Conservation (phyloP, 2,113 vertebrate species). For the Neofelis nebulosa region DNA sequence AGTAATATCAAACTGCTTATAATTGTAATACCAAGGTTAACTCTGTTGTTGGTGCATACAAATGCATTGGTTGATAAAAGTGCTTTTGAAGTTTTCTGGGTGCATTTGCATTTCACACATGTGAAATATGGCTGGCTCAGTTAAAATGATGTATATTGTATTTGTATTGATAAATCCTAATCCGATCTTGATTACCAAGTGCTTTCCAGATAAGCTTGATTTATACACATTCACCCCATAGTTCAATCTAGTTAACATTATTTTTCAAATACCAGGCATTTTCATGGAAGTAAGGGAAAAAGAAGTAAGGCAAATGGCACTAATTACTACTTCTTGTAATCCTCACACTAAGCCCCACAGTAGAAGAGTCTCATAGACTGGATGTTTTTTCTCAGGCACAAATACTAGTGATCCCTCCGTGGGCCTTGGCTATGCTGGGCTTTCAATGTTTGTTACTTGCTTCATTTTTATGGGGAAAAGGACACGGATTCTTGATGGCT, state of each 20-base stretch:
- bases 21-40: background rate
- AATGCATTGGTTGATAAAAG: background rate
- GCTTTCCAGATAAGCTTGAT: background rate
- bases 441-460: background rate
- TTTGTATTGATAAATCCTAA: constrained; percentile 1
- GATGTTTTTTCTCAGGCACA: background rate
- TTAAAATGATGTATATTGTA: background rate
- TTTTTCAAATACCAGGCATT: background rate
- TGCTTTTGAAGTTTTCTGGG: background rate
- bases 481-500: background rate
- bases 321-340: background rate
- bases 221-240: background rate
- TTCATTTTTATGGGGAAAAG: background rate
- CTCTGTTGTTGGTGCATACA: background rate
- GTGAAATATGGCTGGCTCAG: background rate
- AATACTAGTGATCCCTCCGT: background rate
- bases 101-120: background rate
- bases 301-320: background rate
- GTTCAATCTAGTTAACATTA: background rate
- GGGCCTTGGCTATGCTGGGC: background rate
- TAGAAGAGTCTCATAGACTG: background rate
- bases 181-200: background rate
- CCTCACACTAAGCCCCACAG: background rate
- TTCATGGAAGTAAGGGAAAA: background rate
- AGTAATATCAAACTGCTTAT: background rate